phyloP scores from a whole-genome alignment of 2,797 vertebrate genomes.

The Mallotus villosus region DNA sequence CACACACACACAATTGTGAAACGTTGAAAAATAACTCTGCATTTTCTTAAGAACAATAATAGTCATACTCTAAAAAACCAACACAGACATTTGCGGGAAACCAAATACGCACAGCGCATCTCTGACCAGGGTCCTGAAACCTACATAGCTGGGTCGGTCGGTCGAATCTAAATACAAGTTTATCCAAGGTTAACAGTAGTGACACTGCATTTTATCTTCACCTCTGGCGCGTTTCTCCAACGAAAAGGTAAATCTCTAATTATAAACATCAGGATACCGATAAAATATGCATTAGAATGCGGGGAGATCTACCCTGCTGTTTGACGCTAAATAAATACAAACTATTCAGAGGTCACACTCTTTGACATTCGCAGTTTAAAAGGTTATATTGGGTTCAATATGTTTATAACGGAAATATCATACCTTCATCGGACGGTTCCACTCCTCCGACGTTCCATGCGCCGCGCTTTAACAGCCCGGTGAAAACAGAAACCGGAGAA shows the following conservation, averaged over 20 bases:
- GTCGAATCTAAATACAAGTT: neutral
- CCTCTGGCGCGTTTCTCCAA: neutral
- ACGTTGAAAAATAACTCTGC: neutral
- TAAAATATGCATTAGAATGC: neutral
- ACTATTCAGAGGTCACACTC: too few relatives aligned
- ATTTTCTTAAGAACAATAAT: neutral
- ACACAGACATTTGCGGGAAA: neutral
- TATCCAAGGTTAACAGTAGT: neutral
- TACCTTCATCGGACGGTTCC: constrained; percentile 2
- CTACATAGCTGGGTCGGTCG: neutral
- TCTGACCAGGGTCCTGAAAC: neutral
- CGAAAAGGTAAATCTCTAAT: neutral
- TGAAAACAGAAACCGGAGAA: constrained; percentile 23
- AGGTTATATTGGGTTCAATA: constrained; percentile 17
- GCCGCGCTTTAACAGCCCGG: constrained; percentile 25
- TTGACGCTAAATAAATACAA: constrained; percentile 1
- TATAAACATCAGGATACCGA: neutral
- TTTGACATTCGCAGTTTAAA: neutral
- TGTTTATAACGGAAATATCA: neutral
- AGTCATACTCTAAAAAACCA: neutral
- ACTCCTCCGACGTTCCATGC: constrained; percentile 13
- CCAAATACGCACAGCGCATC: constrained; percentile 2
- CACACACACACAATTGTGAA: neutral
- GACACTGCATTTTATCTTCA: neutral
- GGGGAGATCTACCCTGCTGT: neutral